Evolutionary conservation across 2,888 invertebrate genomes (phyloP), one percentile per base, ranked within the genome.

Genomic region (Polydrusus pterygomalis): DNA sequence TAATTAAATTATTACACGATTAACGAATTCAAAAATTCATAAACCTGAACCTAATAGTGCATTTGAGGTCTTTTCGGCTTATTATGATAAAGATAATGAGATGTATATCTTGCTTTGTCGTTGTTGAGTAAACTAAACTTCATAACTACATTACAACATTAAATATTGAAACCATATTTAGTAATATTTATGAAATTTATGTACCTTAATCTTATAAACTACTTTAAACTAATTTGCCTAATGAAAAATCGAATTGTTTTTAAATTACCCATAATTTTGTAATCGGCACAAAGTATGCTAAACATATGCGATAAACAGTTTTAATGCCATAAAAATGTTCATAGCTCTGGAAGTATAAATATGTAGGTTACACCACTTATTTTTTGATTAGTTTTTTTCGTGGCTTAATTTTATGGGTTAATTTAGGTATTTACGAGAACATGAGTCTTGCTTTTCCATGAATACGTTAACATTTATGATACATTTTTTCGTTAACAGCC

Each of bases 241-340:
- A 43, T 63, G 20, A 60, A 60, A 43, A 10, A 43, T 18, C 7
- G 20, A 9, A 60, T 45, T 63, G 43, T 25, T 63, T 25, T 18
- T 18, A 40, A 63, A 63, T 45, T 45, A 43, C 63, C 40, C 13
- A 63, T 43, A 63, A 63, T 63, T 63, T 63, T 43, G 45, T 45
- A 45, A 63, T 63, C 11, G 43, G 13, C 43, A 6, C 9, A 18
- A 25, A 25, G 8, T 63, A 45, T 43, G 40, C 38, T 60, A 63
- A 63, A 25, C 60, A 34, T 60, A 60, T 38, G 38, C 60, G 8
- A 17, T 7, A n/a, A n/a, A n/a, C 38, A 34, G 15, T 34, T 60
- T 60, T 60, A 34, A 17, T 34, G 15, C 38, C 15, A 17, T 34
- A 34, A 34, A 34, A 30, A 15, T 38, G 1, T 38, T 60, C 38